phyloP scores from a whole-genome alignment of 2,888 invertebrate species.

The Drosophila helvetica region DNA sequence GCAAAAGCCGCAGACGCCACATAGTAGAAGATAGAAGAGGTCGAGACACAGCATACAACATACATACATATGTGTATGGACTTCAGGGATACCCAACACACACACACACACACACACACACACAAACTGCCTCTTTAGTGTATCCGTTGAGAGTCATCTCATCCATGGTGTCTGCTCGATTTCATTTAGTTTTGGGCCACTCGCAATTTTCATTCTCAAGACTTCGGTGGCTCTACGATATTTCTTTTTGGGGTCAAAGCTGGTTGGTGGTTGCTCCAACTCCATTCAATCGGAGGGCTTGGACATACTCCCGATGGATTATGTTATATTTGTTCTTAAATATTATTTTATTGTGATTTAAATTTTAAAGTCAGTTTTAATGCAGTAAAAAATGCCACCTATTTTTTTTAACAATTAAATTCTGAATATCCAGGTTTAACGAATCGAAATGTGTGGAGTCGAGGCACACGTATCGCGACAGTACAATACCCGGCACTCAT shows the following conservation, averaged over 20 bases:
- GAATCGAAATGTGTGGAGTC: neutral
- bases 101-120: neutral
- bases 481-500: neutral
- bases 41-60: conserved; percentile 10
- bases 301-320: too few relatives aligned
- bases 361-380: too few relatives aligned
- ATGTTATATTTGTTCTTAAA: too few relatives aligned
- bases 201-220: conserved; percentile 14
- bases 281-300: neutral
- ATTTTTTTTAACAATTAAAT: too few relatives aligned
- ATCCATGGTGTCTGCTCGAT: neutral
- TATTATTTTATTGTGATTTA: too few relatives aligned
- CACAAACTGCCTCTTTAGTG: neutral
- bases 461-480: neutral
- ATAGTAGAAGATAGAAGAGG: conserved; percentile 9
- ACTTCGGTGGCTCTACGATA: neutral
- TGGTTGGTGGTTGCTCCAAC: too few relatives aligned
- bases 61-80: conserved; percentile 1
- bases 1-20: conserved; percentile 37
- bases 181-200: conserved; percentile 10
- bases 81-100: conserved; percentile 21
- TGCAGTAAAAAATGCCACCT: too few relatives aligned
- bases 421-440: too few relatives aligned
- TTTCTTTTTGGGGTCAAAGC: neutral
- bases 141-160: neutral